A percentile compares a stretch with the other conserved stretches of the same genome.
Conservation (phyloP, 2,888 invertebrate species). For the Cloeon dipterum region DNA sequence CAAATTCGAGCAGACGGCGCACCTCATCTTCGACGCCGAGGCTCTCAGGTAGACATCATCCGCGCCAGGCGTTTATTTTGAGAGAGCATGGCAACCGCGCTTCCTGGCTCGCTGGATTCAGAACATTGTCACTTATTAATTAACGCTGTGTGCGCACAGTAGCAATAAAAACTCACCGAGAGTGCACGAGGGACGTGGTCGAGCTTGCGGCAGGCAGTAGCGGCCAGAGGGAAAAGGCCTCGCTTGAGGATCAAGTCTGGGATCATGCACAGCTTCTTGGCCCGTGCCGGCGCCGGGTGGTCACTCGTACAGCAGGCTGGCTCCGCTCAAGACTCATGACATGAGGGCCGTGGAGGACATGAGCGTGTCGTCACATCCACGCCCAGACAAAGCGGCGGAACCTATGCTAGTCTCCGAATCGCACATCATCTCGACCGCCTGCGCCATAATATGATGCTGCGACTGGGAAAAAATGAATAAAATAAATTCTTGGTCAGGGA, state of each 20-base stretch:
- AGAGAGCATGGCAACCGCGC: not conserved
- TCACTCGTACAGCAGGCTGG: not conserved
- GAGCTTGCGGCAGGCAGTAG: slow-evolving; percentile 43
- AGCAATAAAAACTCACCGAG: slow-evolving; percentile 39
- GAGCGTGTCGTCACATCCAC: slow-evolving; percentile 21
- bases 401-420: slow-evolving; percentile 29
- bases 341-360: slow-evolving; percentile 34
- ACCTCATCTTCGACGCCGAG: not conserved
- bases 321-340: slow-evolving; percentile 23
- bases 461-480: no score
- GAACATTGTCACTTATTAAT: no score
- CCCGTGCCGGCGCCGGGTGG: slow-evolving; percentile 17
- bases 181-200: slow-evolving; percentile 47
- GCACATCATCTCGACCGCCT: slow-evolving; percentile 50
- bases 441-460: no score
- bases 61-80: not conserved
- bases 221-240: slow-evolving; percentile 49
- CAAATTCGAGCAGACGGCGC: not conserved
- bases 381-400: slow-evolving; percentile 23
- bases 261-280: slow-evolving; percentile 34
- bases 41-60: no score
- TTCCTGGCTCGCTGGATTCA: not conserved
- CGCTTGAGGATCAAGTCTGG: slow-evolving; percentile 37
- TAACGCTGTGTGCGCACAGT: no score
- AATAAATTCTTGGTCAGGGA: no score